Conservation (phyloP, 2,797 vertebrate species). For the Astyanax mexicanus region DNA sequence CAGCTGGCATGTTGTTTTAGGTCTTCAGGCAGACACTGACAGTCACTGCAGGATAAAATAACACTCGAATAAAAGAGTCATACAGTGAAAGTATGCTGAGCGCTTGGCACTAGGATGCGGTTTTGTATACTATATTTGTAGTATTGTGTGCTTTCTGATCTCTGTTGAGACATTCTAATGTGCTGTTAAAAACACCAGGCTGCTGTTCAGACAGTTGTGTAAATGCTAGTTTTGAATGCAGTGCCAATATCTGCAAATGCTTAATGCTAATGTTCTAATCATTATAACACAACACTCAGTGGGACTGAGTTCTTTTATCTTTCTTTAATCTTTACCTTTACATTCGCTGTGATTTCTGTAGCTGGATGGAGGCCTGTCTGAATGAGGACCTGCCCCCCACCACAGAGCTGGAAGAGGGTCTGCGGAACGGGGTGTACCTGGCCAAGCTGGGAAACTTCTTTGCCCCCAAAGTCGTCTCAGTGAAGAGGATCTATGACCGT, state of each 20-base stretch:
- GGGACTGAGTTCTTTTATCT: not conserved
- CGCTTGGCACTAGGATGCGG: not conserved
- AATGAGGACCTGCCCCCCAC: conserved; percentile 95
- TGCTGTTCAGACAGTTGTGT: not conserved
- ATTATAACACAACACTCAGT: conserved; percentile 9
- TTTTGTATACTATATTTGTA: not conserved
- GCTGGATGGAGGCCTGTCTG: conserved; percentile 98
- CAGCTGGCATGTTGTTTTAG: conserved; percentile 23
- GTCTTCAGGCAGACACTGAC: conserved; percentile 1
- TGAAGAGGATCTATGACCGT: conserved; percentile 97
- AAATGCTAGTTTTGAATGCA: conserved; percentile 2
- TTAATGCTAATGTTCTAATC: not conserved
- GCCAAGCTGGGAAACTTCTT: conserved; percentile 99
- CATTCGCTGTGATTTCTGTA: conserved; percentile 64
- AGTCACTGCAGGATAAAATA: not conserved
- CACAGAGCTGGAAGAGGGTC: conserved; percentile 95
- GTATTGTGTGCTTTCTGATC: not conserved
- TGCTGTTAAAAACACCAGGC: not conserved
- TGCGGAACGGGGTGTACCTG: conserved; percentile 95
- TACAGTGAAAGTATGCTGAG: conserved; percentile 7
- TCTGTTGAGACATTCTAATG: conserved; percentile 24
- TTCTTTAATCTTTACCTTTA: too few species aligned
- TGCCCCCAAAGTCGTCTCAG: conserved; percentile 91
- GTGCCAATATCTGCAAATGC: not conserved
- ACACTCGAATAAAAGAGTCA: not conserved